phyloP scores from a whole-genome alignment of 2,113 vertebrate genomes.

The Cebus imitator region DNA sequence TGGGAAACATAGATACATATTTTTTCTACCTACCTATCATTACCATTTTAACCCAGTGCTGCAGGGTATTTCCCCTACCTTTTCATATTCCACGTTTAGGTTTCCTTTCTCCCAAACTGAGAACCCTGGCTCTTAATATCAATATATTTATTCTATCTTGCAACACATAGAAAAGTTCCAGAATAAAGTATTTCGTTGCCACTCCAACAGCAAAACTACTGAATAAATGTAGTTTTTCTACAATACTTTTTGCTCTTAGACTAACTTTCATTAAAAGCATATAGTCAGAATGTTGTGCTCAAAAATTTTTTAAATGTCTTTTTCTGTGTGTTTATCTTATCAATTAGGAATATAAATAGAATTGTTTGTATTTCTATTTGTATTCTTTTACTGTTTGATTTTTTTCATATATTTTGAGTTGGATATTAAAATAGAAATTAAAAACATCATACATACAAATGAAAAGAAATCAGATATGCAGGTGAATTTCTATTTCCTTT shows the following conservation, averaged over 20 bases:
- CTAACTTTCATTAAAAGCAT: background rate
- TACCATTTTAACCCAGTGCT: background rate
- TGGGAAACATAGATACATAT: background rate
- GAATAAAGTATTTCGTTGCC: background rate
- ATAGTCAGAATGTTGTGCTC: background rate
- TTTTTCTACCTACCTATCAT: background rate
- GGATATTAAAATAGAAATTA: conserved; percentile 23
- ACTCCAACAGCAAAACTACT: background rate
- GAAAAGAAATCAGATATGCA: background rate
- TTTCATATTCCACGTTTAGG: background rate
- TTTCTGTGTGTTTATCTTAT: background rate
- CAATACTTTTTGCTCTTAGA: background rate
- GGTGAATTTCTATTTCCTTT: background rate
- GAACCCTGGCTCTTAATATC: background rate
- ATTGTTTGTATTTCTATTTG: background rate
- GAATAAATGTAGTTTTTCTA: background rate
- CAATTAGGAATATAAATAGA: background rate
- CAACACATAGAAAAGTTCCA: background rate
- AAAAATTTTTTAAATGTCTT: background rate
- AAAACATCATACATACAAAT: background rate
- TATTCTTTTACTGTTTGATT: background rate
- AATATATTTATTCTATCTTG: background rate
- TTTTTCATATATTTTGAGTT: background rate
- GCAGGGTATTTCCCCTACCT: background rate
- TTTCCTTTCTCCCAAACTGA: background rate